Evolutionary conservation across 2,113 vertebrate genomes (phyloP), one percentile per base, ranked within the genome.

Genomic region (Leptocoma aspasia): DNA sequence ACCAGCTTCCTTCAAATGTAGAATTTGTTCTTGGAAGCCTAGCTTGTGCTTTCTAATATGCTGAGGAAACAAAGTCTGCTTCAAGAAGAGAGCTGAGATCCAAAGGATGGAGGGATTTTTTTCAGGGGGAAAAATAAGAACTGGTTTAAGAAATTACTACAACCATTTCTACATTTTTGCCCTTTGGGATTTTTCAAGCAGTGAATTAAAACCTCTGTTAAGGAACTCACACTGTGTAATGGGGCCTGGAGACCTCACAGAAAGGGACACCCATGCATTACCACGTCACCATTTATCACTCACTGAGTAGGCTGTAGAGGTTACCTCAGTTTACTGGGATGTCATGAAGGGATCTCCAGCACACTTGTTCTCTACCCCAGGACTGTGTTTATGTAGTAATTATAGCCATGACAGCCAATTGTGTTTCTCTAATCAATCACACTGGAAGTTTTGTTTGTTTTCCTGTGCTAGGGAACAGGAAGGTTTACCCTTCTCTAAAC

Each of bases 381-480:
- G 41, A 82, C 91, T 85, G 15, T 97, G 94, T 97, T 97, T 97
- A 95, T 94, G 54, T 93, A 95, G 96, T 96, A 97, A 97, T 97
- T 96, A 96, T 94, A 96, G 89, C 91, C 92, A 69, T 89, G 96
- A 86, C 81, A 91, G 94, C 86, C 96, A 97, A 96, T 93, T 97
- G 95, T 94, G 95, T 90, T 96, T 95, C 95, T 91, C 77, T 82
- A 95, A 97, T 97, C 96, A 92, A 97, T 97, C 96, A 97, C 70
- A 33, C 83, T 92, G 85, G 91, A 97, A 91, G 89, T 82, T 96
- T 94, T 95, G 91, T 96, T 97, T 96, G 96, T 96, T 96, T 96
- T 94, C 59, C 49, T 84, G 42, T 87, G 69, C 76, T 93, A 82
- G 70, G 59, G 94, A 96, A 95, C 69, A 92, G 89, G 92, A 96